Base-by-base conservation (phyloP, 2,797 vertebrate species). In the Geotrypetes seraphini region DNA sequence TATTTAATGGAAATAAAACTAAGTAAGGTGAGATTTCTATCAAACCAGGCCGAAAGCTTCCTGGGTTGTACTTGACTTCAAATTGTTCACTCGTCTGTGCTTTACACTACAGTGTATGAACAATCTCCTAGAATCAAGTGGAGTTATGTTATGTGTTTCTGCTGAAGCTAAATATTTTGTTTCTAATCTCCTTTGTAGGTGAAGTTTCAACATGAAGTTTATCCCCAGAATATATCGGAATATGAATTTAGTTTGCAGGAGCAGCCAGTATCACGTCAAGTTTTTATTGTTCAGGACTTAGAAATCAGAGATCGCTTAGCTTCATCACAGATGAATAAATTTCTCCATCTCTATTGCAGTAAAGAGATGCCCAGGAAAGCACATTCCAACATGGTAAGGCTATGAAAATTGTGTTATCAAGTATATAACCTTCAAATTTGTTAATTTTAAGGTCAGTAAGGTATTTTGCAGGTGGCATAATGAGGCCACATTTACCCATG, bases 241-340 rank as follows among this genome's bases (percentile, higher is more conserved):
- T 33, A 65, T 4, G 71, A 69, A 5, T 61, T 67, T 3, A 47
- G 70, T 19, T 44, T 81, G 2, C 8, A 64, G 12, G 96, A 97
- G 33, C 84, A 87, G 54, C 92, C 89, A 0, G 88, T 91, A 22
- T 97, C 96, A 16, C 83, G 96, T n/a, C 96, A 99, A 64, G 82
- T 92, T 56, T 91, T 97, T 50, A 60, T 88, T 3, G 93, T 99
- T 44, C 96, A 99, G 57, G 96, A 99, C 39, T 72, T 99, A 28
- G 96, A 99, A 56, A 95, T 99, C 10, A 81, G 93, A 37, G 96
- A 99, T 62, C 83, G 96, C 8, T 79, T 99, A 65, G 92, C 92
- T 19, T 85, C 91, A 2, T 99, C 96, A 12, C 94, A 97, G 51
- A 97, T 99, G 94, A 99, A 99, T 61, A 99, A 99, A 64, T 99